A percentile compares a stretch with the other conserved stretches of the same genome.
Conservation (phyloP, 2,113 vertebrate genomes). For the Gallinago undulata region DNA sequence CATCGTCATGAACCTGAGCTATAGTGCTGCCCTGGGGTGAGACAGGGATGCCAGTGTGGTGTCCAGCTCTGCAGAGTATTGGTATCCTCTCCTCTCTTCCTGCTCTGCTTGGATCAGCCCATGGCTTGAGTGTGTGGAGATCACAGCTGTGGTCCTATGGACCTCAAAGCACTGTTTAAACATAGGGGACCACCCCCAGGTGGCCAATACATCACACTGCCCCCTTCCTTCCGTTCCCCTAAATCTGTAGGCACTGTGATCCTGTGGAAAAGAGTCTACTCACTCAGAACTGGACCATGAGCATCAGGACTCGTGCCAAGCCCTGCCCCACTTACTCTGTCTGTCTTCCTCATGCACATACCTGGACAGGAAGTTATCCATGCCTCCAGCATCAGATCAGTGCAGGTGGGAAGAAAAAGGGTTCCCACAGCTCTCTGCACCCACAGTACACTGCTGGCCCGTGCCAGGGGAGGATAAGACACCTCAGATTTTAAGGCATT, state of each 20-base stretch:
- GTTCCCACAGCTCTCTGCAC: not conserved
- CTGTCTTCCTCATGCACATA: not conserved
- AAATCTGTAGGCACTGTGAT: not conserved
- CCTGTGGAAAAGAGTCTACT: not conserved
- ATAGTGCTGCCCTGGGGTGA: accelerated
- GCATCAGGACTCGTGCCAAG: not conserved
- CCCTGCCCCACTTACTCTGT: not conserved
- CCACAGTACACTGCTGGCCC: not conserved
- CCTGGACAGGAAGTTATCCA: not conserved
- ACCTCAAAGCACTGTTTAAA: not conserved
- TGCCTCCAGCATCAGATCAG: not conserved
- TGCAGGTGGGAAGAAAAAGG: not conserved
- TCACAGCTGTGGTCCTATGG: not conserved
- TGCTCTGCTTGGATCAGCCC: not conserved
- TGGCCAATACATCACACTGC: not conserved
- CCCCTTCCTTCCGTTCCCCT: not conserved
- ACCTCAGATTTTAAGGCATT: not conserved
- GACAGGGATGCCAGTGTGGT: not conserved
- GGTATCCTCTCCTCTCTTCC: not conserved
- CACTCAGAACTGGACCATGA: not conserved
- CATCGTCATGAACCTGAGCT: not conserved
- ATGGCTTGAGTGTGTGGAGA: not conserved
- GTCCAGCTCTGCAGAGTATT: not conserved
- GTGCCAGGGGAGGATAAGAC: not conserved
- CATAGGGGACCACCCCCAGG: not conserved